phyloP scores from a whole-genome alignment of 2,888 invertebrate species.

The Callinectes sapidus region DNA sequence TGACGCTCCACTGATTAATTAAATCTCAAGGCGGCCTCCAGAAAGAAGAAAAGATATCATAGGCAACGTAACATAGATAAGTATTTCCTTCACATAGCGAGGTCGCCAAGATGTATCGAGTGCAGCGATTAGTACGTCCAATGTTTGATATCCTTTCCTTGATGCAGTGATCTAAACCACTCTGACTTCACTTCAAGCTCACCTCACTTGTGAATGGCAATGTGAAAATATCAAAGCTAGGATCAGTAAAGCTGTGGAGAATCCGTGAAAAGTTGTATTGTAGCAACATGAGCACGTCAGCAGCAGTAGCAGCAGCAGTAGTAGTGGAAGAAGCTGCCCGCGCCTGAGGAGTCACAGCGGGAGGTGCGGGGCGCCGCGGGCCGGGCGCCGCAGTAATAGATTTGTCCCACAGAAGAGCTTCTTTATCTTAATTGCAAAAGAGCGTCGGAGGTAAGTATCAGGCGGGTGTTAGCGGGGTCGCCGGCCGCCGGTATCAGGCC shows the following conservation, averaged over 20 bases:
- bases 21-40: background rate
- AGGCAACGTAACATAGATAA: background rate
- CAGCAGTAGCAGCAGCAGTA: background rate
- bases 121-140: background rate
- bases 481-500: conserved; percentile 26
- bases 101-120: background rate
- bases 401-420: conserved; percentile 21
- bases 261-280: background rate
- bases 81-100: background rate
- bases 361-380: background rate
- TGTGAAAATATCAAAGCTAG: background rate
- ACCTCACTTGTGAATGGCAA: background rate
- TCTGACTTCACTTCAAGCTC: background rate
- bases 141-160: background rate
- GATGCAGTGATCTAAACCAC: background rate
- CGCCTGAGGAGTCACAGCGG: background rate
- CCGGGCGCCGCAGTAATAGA: conserved; percentile 32
- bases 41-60: background rate
- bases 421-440: conserved; percentile 28
- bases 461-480: conserved; percentile 34
- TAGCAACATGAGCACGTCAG: background rate
- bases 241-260: background rate
- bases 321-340: background rate
- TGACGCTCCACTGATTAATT: background rate
- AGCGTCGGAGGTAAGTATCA: conserved; percentile 26